phyloP scores from a whole-genome alignment of 2,797 vertebrate genomes.

The Urocyon cinereoargenteus region DNA sequence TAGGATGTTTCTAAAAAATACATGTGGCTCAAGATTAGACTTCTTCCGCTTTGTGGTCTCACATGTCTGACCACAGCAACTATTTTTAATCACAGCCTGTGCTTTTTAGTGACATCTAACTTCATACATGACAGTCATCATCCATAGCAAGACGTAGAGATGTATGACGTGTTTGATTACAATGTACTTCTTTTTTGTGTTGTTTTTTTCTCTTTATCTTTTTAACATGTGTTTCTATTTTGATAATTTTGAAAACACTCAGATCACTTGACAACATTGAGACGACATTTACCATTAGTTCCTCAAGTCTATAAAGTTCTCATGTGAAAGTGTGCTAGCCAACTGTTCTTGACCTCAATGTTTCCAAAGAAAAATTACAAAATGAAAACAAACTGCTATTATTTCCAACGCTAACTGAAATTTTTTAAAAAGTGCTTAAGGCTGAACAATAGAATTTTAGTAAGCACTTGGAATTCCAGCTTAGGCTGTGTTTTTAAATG shows the following conservation, averaged over 20 bases:
- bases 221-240: slow-evolving; percentile 1
- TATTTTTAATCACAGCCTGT: slow-evolving; percentile 76
- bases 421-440: background rate
- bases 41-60: slow-evolving; percentile 80
- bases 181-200: background rate
- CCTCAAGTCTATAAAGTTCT: background rate
- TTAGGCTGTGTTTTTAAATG: background rate
- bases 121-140: slow-evolving; percentile 60
- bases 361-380: background rate
- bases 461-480: background rate
- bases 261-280: background rate
- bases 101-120: slow-evolving; percentile 67
- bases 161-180: slow-evolving; percentile 3
- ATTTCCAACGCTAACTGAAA: background rate
- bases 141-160: background rate
- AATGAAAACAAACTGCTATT: background rate
- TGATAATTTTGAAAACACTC: slow-evolving; percentile 26
- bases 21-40: slow-evolving; percentile 60
- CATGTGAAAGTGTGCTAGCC: background rate
- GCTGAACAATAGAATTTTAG: background rate
- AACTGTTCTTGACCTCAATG: background rate
- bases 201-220: background rate
- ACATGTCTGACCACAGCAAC: slow-evolving; percentile 76
- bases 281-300: background rate
- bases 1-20: slow-evolving; percentile 27